Evolutionary conservation across 2,113 vertebrate species (phyloP).

Genomic region (Martes martes): DNA sequence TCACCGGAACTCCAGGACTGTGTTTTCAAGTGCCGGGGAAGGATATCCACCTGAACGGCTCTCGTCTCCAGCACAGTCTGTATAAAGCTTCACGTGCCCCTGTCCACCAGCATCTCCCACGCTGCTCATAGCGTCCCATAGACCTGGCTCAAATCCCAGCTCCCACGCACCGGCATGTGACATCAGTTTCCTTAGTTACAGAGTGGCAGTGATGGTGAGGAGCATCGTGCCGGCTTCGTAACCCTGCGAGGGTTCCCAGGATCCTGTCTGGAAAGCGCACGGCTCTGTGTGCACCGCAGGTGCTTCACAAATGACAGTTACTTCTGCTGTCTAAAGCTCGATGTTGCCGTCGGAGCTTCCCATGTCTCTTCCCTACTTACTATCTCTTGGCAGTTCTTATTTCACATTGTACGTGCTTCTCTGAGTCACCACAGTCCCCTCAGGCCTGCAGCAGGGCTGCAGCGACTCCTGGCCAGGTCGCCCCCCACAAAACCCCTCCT

Average conservation of each 20-base stretch:
- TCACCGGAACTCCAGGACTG: rapidly evolving
- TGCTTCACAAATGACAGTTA: neutral
- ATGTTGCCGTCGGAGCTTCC: neutral
- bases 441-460: neutral
- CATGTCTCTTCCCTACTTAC: neutral
- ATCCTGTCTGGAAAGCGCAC: neutral
- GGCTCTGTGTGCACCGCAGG: neutral
- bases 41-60: neutral
- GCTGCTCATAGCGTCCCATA: neutral
- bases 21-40: neutral
- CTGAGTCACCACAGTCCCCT: neutral
- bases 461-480: neutral
- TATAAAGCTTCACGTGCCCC: neutral
- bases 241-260: neutral
- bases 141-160: neutral
- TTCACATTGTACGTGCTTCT: neutral
- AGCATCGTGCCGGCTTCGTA: neutral
- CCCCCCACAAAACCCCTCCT: neutral
- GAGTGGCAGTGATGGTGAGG: neutral
- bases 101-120: neutral
- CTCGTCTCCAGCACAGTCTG: neutral
- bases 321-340: neutral
- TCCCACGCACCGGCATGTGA: neutral
- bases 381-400: neutral
- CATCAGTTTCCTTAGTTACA: neutral